A percentile compares a stretch with the other conserved stretches of the same genome.
Conservation (phyloP, 2,113 vertebrate genomes). For the Antechinus stuartii region DNA sequence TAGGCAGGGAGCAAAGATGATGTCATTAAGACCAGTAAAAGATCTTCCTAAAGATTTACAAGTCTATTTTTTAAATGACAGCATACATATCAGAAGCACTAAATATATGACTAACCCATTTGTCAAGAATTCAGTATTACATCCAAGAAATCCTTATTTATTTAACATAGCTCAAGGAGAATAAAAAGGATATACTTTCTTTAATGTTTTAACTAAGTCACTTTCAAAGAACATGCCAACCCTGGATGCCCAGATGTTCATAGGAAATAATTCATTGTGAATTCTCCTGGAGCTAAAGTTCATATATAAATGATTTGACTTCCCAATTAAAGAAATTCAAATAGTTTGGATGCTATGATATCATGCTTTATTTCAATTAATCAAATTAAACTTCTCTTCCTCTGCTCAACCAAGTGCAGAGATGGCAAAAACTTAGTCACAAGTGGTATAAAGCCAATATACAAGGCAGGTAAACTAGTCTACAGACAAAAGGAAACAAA, state of each 20-base stretch:
- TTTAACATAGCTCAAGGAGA: not conserved
- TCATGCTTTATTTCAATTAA: constrained; percentile 46
- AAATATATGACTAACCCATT: not conserved
- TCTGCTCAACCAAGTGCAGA: constrained; percentile 50
- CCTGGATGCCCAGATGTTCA: constrained; percentile 18
- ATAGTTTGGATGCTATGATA: constrained; percentile 11
- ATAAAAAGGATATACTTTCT: constrained; percentile 41
- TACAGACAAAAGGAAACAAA: not conserved
- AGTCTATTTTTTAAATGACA: constrained; percentile 19
- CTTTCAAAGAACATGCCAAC: constrained; percentile 17
- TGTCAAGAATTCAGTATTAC: not conserved
- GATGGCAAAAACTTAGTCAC: not conserved
- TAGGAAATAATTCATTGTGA: constrained; percentile 6
- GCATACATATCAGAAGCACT: not conserved
- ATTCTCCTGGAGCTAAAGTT: constrained; percentile 19
- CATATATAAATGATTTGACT: constrained; percentile 32
- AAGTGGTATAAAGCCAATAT: not conserved
- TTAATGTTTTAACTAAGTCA: constrained; percentile 13
- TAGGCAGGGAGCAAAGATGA: constrained; percentile 16
- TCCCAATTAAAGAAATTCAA: constrained; percentile 41
- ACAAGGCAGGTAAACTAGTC: not conserved
- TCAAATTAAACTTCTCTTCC: constrained; percentile 35
- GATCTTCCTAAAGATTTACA: not conserved
- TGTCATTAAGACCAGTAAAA: not conserved
- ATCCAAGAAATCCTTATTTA: not conserved